These are phyloP conservation scores for Sinonovacula constricta DNA, from an alignment of 1,140 invertebrate species.

Conservation along the genomic window DNA sequence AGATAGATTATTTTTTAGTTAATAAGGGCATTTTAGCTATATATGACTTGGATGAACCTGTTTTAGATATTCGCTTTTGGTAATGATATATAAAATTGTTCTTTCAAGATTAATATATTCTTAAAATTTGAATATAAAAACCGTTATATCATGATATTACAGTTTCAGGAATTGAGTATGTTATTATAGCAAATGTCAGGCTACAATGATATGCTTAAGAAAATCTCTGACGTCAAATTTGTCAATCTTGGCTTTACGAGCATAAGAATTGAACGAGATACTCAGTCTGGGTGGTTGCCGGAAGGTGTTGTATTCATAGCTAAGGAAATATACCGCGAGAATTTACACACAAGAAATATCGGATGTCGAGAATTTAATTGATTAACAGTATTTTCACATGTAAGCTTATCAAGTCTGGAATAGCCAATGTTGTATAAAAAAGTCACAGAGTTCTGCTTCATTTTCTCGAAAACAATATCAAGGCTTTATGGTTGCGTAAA, in stretches of 20 bases:
- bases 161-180: too few relatives aligned
- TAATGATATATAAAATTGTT: too few relatives aligned
- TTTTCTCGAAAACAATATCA: constrained; percentile 39
- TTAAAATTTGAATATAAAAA: too few relatives aligned
- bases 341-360: constrained; percentile 36
- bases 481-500: constrained; percentile 20
- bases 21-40: too few relatives aligned
- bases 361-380: constrained; percentile 21
- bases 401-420: constrained; percentile 39
- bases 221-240: constrained; percentile 1
- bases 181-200: too few relatives aligned
- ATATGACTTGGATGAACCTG: too few relatives aligned
- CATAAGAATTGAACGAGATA: constrained; percentile 34
- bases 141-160: too few relatives aligned
- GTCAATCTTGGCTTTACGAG: constrained; percentile 32
- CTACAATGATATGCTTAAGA: too few relatives aligned
- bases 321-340: constrained; percentile 15
- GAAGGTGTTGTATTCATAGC: constrained; percentile 33
- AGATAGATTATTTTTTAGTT: too few relatives aligned
- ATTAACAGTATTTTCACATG: constrained; percentile 29
- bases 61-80: too few relatives aligned
- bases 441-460: constrained; percentile 36
- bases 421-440: constrained; percentile 42
- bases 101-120: too few relatives aligned
- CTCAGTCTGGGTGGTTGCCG: constrained; percentile 26